phyloP scores from a whole-genome alignment of 1,140 invertebrate species.

The Aporrectodea caliginosa region DNA sequence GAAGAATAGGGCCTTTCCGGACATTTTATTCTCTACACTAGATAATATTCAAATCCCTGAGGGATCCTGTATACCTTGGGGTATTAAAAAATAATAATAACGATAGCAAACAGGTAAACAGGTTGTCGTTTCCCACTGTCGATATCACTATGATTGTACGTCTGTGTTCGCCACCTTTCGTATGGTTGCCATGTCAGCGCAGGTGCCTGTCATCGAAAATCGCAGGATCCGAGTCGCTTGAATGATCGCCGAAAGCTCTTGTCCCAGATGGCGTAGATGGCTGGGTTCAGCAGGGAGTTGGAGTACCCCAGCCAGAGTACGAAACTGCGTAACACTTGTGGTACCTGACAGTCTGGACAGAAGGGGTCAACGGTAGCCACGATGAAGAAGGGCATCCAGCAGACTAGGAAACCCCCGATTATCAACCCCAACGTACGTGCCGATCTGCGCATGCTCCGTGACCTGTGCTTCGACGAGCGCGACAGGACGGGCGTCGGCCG shows the following conservation, averaged over 20 bases:
- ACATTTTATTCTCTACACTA: no score
- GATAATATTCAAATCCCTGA: no score
- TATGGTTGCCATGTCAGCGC: no score
- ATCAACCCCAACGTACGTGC: conserved; percentile 74
- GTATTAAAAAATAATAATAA: no score
- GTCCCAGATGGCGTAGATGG: conserved; percentile 74
- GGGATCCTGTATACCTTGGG: no score
- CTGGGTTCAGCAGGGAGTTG: conserved; percentile 81
- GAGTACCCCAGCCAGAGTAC: conserved; percentile 69
- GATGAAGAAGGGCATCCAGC: conserved; percentile 94
- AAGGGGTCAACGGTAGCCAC: conserved; percentile 79
- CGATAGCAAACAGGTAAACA: no score
- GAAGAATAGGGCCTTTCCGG: no score
- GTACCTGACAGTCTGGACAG: conserved; percentile 40
- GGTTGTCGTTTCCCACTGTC: no score
- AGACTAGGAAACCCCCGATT: conserved; percentile 86
- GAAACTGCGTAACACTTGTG: conserved; percentile 30
- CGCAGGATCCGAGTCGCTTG: conserved; percentile 34
- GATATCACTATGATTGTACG: no score
- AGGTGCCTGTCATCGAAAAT: conserved; percentile 13
- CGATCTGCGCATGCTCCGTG: conserved; percentile 27
- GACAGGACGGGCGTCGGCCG: background rate
- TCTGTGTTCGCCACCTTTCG: no score
- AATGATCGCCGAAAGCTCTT: conserved; percentile 54
- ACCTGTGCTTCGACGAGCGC: background rate